Evolutionary conservation across 1,140 invertebrate genomes (phyloP), one percentile per base, ranked within the genome.

Genomic region (Drosophila jambulina): DNA sequence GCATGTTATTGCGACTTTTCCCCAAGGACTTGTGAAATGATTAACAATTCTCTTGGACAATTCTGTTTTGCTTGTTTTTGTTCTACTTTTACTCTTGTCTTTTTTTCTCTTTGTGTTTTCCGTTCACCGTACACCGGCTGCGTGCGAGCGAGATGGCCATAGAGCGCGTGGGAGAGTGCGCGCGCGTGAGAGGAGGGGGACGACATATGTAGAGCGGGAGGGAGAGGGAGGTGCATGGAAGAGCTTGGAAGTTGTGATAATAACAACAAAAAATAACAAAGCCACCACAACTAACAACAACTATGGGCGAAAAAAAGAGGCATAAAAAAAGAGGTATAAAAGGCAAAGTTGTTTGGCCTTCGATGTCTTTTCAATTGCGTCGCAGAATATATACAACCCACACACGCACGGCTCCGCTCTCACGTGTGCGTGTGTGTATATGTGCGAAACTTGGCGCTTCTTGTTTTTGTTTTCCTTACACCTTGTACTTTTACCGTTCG

Each of bases 331-430:
- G 34, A 75, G 72, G 67, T 53, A 85, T 67, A 88, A 84, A 88
- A 79, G 57, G 74, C 84, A 78, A 87, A 84, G 84, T 88, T 88
- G 84, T 88, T 88, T 88, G 84, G 84, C 84, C 84, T 88, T 88
- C 85, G 81, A 88, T 90, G 84, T 88, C 85, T 88, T 88, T 87
- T 90, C 84, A 84, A 88, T 88, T 88, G 84, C 84, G 84, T 88
- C 84, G 84, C 85, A 88, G 80, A 90, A 90, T 88, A 84, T 81
- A 78, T 48, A 57, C 62, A 67, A 67, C 42, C 40, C 45, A 64
- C 57, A 51, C 67, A 86, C 46, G 48, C 48, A 61, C 29, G 34
- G 13, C 21, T 34, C 29, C 42, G 32, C 29, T 51, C 32, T 48
- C 27, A 51, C 25, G 25, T 40, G 34, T 40, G 48, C 23, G 62